phyloP scores from a whole-genome alignment of 2,113 vertebrate species.

The Psephotus haematonotus region DNA sequence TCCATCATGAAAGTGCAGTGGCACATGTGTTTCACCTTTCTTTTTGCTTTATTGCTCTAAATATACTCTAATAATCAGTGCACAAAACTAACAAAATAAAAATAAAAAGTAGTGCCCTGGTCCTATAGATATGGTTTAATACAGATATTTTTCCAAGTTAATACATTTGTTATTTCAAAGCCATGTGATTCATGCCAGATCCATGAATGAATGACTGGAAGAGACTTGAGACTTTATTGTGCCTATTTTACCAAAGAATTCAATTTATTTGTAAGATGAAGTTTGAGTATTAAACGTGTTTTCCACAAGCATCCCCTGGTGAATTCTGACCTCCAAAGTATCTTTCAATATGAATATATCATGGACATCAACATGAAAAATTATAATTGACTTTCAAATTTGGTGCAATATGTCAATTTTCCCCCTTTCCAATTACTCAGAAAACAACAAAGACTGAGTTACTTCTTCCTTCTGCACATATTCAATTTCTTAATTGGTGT shows the following conservation, averaged over 20 bases:
- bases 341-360: background rate
- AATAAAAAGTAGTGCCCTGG: background rate
- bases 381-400: background rate
- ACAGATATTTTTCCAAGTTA: background rate
- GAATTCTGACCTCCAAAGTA: background rate
- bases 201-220: background rate
- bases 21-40: fast-evolving
- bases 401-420: background rate
- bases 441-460: background rate
- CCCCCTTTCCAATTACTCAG: background rate
- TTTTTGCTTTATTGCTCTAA: background rate
- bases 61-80: background rate
- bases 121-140: background rate
- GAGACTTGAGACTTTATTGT: background rate
- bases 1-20: background rate
- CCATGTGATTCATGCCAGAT: background rate
- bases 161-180: background rate
- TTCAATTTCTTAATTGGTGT: background rate
- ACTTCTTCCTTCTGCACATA: background rate
- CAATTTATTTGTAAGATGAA: background rate
- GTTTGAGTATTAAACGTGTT: background rate
- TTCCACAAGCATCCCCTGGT: background rate
- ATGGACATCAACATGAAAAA: background rate
- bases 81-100: background rate
- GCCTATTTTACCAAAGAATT: background rate